phyloP scores from a whole-genome alignment of 2,113 vertebrate genomes.

The Xiphophorus couchianus region DNA sequence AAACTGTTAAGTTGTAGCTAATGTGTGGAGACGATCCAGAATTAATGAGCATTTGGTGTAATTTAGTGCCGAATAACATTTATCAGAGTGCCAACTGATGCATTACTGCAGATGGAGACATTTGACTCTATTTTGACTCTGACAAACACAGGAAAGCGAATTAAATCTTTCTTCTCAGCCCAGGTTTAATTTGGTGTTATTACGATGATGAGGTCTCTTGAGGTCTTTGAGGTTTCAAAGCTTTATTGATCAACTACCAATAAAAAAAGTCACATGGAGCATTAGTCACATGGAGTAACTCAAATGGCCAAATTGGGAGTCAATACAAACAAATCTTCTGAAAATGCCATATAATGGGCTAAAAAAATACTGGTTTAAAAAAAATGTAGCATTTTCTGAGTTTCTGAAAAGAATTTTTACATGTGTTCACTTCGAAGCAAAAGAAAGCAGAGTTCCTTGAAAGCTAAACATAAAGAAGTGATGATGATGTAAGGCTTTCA shows the following conservation, averaged over 20 bases:
- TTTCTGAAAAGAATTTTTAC: too few relatives aligned
- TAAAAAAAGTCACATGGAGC: conserved; percentile 21
- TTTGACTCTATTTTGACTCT: neutral
- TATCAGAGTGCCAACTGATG: neutral
- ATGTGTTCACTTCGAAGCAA: too few relatives aligned
- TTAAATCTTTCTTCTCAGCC: conserved; percentile 8
- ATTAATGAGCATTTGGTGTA: neutral
- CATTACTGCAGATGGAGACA: neutral
- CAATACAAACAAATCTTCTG: too few relatives aligned
- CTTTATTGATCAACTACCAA: conserved; percentile 9
- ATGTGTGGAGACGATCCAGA: neutral
- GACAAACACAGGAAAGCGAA: conserved; percentile 13
- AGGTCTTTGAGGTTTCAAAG: conserved; percentile 9
- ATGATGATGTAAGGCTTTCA: neutral
- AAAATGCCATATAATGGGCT: too few relatives aligned
- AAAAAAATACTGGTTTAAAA: too few relatives aligned
- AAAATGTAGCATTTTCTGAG: too few relatives aligned
- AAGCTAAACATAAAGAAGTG: too few relatives aligned
- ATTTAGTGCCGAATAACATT: neutral
- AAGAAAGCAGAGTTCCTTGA: too few relatives aligned
- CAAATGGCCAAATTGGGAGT: too few relatives aligned
- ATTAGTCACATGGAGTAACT: neutral
- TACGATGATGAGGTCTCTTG: conserved; percentile 12
- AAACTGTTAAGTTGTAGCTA: neutral
- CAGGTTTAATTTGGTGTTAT: conserved; percentile 26